Percentiles rank a stretch among this genome's conserved stretches.
Conservation (phyloP, 37 sponge, comb jelly and placozoan species). For the Aphrocallistes beatrix region DNA sequence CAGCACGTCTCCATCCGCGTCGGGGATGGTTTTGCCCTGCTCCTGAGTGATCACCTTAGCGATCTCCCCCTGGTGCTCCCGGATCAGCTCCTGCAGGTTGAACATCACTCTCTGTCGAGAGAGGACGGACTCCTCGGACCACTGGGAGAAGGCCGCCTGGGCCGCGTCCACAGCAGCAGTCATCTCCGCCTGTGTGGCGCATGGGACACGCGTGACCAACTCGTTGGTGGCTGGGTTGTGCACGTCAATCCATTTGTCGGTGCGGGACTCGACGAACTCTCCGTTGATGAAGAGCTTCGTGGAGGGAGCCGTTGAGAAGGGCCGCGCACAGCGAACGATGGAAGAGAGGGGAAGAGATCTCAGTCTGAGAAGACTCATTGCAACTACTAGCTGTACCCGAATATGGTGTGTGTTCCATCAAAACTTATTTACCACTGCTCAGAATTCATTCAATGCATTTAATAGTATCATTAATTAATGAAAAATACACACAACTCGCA, state of each 20-base stretch:
- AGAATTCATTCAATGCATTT: neutral
- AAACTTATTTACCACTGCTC: no score
- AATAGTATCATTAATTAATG: neutral
- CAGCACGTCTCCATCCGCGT: constrained; percentile 93
- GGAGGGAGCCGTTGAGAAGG: constrained; percentile 32
- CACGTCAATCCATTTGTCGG: constrained; percentile 84
- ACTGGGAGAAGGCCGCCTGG: constrained; percentile 52
- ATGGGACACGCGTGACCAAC: constrained; percentile 78
- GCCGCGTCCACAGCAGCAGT: constrained; percentile 79
- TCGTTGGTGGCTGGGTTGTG: constrained; percentile 95
- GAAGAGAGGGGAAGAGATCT: neutral
- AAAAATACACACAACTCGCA: neutral
- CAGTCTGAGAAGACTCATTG: neutral
- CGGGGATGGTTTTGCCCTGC: constrained; percentile 94
- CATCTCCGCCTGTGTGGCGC: constrained; percentile 84
- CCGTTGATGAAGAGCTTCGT: constrained; percentile 83
- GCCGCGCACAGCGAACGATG: neutral
- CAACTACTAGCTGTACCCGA: no score
- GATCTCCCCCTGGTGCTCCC: constrained; percentile 50
- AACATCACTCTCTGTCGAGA: constrained; percentile 91
- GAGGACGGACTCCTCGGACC: constrained; percentile 61
- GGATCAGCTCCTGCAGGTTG: constrained; percentile 75
- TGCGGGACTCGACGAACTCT: constrained; percentile 75
- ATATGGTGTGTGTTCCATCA: no score
- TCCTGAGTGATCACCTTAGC: constrained; percentile 66